A percentile compares a stretch with the other conserved stretches of the same genome.
Evolutionary conservation across 1,140 invertebrate species (phyloP).

Genomic region (Caenorhabditis inopinata): DNA sequence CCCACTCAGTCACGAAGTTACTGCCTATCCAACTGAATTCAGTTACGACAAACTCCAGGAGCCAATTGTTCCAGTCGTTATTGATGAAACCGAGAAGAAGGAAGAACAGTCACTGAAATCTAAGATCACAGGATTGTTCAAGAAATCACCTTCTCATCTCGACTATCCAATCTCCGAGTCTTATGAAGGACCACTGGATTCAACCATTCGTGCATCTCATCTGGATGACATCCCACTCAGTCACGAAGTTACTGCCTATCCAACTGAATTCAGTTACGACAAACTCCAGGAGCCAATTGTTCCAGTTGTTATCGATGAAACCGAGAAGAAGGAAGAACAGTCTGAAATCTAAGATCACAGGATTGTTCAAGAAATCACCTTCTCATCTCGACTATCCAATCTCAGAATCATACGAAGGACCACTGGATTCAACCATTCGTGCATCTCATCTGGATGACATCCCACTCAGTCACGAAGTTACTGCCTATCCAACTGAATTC

Average conservation of each 20-base stretch:
- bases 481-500: not conserved
- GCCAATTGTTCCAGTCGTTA: not conserved
- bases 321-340: not conserved
- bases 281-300: not conserved
- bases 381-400: not conserved
- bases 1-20: not conserved
- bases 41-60: not conserved
- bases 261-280: not conserved
- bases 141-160: constrained; percentile 18
- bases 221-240: constrained; percentile 36
- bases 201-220: constrained; percentile 17
- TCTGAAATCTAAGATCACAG: not conserved
- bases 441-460: not conserved
- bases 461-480: not conserved
- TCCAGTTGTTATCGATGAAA: not conserved
- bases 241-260: constrained; percentile 38
- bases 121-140: too few relatives aligned
- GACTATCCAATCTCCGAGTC: constrained; percentile 37
- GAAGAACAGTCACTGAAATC: not conserved
- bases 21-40: not conserved
- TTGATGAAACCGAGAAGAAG: not conserved
- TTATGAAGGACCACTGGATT: constrained; percentile 35
- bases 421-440: not conserved
- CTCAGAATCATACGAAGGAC: not conserved
- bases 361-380: not conserved